Percentiles rank a stretch among this genome's conserved stretches.
Conservation (phyloP, 2,113 vertebrate genomes). For the Oryzias woworae region DNA sequence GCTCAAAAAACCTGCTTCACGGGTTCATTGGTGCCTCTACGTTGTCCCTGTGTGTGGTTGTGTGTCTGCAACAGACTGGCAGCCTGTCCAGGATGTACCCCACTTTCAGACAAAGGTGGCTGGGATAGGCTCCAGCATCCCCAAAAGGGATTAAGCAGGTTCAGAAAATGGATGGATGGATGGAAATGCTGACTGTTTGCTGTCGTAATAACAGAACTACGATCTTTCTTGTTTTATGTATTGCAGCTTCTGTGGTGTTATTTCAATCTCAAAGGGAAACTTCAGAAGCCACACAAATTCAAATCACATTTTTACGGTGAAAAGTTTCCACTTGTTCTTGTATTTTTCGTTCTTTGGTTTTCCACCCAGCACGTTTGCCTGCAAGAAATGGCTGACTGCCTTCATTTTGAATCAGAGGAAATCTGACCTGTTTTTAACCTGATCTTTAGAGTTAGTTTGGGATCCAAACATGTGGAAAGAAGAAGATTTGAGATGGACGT, state of each 20-base stretch:
- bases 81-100: no score
- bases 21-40: no score
- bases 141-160: no score
- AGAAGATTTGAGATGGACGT: background rate
- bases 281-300: constrained; percentile 7
- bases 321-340: constrained; percentile 10
- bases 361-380: background rate
- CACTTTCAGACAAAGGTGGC: no score
- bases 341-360: constrained; percentile 6
- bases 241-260: background rate
- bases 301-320: background rate
- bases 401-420: background rate
- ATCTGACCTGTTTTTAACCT: background rate
- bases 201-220: background rate
- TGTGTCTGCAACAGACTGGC: no score
- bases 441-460: background rate
- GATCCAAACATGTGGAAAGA: background rate
- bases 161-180: background rate
- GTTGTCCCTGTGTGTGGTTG: no score
- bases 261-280: background rate
- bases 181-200: background rate
- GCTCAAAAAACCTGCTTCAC: no score
- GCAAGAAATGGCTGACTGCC: background rate
- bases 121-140: no score
- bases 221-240: background rate